phyloP scores from a whole-genome alignment of 2,797 vertebrate species.

The Enteromius unitaeniatus region DNA sequence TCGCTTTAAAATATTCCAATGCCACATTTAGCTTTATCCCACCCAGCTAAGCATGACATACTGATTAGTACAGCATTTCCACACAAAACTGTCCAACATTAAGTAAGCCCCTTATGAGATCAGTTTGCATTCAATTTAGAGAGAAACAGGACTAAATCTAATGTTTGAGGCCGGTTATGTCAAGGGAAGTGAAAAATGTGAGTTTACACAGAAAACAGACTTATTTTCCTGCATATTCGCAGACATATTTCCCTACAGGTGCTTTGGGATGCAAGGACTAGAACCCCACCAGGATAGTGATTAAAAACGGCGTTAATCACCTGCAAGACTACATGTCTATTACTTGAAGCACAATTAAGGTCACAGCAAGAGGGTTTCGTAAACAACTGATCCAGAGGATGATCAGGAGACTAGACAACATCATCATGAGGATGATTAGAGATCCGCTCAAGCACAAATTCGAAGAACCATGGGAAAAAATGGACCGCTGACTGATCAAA shows the following conservation, averaged over 20 bases:
- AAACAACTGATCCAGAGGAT: slow-evolving; percentile 20
- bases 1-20: slow-evolving; percentile 34
- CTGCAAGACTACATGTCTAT: slow-evolving; percentile 50
- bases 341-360: slow-evolving; percentile 48
- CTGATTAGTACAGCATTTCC: slow-evolving; percentile 42
- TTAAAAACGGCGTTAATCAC: slow-evolving; percentile 58
- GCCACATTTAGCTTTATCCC: slow-evolving; percentile 33
- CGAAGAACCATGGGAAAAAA: neutral
- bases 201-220: slow-evolving; percentile 37
- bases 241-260: slow-evolving; percentile 20
- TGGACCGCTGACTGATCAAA: neutral
- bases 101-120: slow-evolving; percentile 47
- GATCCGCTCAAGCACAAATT: neutral
- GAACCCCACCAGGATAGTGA: slow-evolving; percentile 43
- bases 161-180: slow-evolving; percentile 40
- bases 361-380: slow-evolving; percentile 18
- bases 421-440: slow-evolving; percentile 17
- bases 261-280: slow-evolving; percentile 32
- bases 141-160: slow-evolving; percentile 45
- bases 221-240: slow-evolving; percentile 12
- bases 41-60: slow-evolving; percentile 30
- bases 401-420: slow-evolving; percentile 12
- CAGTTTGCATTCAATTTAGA: slow-evolving; percentile 43
- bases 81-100: slow-evolving; percentile 49
- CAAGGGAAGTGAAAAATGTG: slow-evolving; percentile 27